phyloP scores from a whole-genome alignment of 1,140 invertebrate species.

The Zeugodacus cucurbitae region DNA sequence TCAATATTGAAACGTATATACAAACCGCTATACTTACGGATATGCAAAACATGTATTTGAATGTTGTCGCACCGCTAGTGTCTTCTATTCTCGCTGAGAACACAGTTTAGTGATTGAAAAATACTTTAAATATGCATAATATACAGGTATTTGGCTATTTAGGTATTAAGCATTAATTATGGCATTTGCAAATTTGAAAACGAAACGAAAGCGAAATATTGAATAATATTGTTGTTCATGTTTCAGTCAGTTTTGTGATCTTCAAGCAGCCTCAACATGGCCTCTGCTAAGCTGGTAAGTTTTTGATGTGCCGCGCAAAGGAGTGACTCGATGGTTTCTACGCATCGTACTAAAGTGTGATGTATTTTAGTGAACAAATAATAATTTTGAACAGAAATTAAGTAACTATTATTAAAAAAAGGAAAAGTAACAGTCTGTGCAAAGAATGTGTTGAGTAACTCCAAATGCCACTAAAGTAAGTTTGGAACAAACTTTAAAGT shows the following conservation, averaged over 20 bases:
- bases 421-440: too few species aligned
- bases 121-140: not conserved
- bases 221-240: not conserved
- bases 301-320: not conserved
- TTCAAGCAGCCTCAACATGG: conserved; percentile 59
- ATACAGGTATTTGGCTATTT: not conserved
- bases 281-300: conserved; percentile 61
- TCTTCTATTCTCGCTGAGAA: not conserved
- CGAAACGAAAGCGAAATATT: conserved; percentile 34
- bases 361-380: too few species aligned
- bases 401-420: too few species aligned
- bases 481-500: too few species aligned
- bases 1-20: not conserved
- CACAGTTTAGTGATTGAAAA: not conserved
- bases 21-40: not conserved
- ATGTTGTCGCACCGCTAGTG: not conserved
- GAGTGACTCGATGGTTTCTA: too few species aligned
- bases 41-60: not conserved
- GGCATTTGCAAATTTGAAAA: not conserved
- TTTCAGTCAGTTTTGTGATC: conserved; percentile 59
- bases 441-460: too few species aligned
- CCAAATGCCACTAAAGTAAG: too few species aligned
- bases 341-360: too few species aligned
- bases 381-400: too few species aligned
- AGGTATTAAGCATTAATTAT: not conserved